Percentiles rank a stretch among this genome's conserved stretches.
Conservation (phyloP, 2,797 vertebrate species). For the Anabas testudineus region DNA sequence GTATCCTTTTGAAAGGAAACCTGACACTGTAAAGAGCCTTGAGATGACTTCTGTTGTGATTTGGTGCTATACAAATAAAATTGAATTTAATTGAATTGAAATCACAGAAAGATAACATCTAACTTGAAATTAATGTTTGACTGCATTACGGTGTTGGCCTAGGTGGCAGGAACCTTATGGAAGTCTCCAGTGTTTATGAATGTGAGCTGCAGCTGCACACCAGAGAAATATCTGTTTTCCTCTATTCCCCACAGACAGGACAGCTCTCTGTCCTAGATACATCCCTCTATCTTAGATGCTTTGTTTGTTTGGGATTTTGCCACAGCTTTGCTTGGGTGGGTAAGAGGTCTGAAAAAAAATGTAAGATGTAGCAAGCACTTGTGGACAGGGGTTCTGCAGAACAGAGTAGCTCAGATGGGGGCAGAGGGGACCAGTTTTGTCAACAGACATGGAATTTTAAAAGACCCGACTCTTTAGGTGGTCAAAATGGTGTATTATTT, state of each 20-base stretch:
- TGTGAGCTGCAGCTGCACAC: conserved; percentile 67
- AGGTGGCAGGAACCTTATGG: conserved; percentile 1
- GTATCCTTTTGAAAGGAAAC: no score
- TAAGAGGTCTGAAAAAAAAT: neutral
- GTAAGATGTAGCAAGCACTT: conserved; percentile 10
- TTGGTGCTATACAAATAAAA: no score
- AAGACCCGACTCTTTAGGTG: conserved; percentile 5
- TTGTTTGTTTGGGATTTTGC: conserved; percentile 53
- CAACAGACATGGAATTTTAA: conserved; percentile 61
- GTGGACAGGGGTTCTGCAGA: neutral
- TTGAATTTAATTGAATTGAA: no score
- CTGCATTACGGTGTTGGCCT: neutral
- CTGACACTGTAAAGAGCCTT: no score
- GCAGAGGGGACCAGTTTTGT: conserved; percentile 32
- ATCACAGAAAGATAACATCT: no score
- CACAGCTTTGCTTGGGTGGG: conserved; percentile 13
- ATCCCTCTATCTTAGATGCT: neutral
- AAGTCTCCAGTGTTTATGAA: conserved; percentile 1
- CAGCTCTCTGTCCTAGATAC: conserved; percentile 40
- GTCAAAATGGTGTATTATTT: conserved; percentile 19
- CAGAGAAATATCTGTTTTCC: conserved; percentile 59
- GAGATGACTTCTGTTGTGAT: no score
- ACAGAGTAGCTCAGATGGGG: conserved; percentile 17
- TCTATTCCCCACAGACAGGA: conserved; percentile 56
- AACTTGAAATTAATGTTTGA: neutral